A percentile compares a stretch with the other conserved stretches of the same genome.
These are phyloP conservation scores for Erinaceus europaeus DNA, from an alignment of 2,113 vertebrate species.

Conservation along the genomic window DNA sequence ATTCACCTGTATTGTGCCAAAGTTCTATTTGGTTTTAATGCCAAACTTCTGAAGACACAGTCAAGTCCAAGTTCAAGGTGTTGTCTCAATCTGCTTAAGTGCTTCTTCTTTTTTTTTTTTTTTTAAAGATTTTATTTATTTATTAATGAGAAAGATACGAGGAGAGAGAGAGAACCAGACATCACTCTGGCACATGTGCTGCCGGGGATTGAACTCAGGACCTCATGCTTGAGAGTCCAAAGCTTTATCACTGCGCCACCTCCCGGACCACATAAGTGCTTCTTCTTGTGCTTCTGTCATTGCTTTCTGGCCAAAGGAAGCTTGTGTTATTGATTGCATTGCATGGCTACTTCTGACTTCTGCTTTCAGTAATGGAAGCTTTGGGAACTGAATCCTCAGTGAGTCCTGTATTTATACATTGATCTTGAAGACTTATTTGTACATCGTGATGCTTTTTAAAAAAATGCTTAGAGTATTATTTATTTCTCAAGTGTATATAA, in stretches of 20 bases:
- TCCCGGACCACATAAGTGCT: too few species aligned
- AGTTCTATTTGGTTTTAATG: conserved; percentile 8
- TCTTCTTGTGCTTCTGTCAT: conserved; percentile 25
- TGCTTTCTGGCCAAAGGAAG: conserved; percentile 72
- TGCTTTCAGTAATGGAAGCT: conserved; percentile 44
- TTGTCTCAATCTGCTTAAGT: background rate
- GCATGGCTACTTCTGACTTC: conserved; percentile 17
- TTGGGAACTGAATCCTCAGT: conserved; percentile 58
- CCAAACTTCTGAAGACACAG: conserved; percentile 38
- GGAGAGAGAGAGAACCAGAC: too few species aligned
- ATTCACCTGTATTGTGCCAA: conserved; percentile 49
- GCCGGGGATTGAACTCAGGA: too few species aligned
- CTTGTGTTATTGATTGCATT: background rate
- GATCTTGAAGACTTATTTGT: conserved; percentile 77
- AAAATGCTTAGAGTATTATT: conserved; percentile 76
- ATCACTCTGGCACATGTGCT: too few species aligned
- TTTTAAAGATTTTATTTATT: too few species aligned
- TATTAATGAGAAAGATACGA: too few species aligned
- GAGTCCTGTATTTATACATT: conserved; percentile 61
- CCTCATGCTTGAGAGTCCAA: too few species aligned
- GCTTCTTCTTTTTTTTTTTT: too few species aligned
- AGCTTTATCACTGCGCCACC: too few species aligned
- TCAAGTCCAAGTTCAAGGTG: background rate
- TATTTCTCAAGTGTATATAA: conserved; percentile 84
- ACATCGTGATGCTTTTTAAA: conserved; percentile 79